Base-by-base conservation (phyloP, 2,797 vertebrate species). In the Thaleichthys pacificus region DNA sequence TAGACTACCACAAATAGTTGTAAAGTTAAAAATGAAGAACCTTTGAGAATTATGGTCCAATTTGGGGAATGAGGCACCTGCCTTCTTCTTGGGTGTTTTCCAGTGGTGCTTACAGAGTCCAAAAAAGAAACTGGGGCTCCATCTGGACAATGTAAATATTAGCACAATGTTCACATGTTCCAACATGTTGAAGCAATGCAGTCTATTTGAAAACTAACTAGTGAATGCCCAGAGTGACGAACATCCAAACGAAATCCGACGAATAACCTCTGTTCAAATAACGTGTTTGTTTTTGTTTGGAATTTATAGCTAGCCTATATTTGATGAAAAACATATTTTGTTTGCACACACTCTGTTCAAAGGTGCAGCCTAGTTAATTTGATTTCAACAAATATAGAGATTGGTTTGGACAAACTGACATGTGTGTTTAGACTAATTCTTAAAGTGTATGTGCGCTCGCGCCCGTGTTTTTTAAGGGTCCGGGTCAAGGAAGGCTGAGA, bases 71-170 rank as follows among this genome's bases (percentile, higher is more conserved):
- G 3, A 54, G 38, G 57, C 38, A 70, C 69, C 19, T 69, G 22
- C 7, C 70, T 78, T 73, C 19, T 22, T 1, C 19, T 65, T 77
- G 82, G 82, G 73, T 15, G 4, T 12, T 56, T 7, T 75, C 81
- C 83, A 84, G 71, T 19, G 3, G 49, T 4, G 47, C 58, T 4
- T n/a, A 19, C n/a, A 11, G 11, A 0, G 7, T 56, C 51, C 66
- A 58, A 26, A 56, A 68, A 70, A 56, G 74, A 71, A 73, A 54
- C 72, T 9, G 49, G 2, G 38, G 69, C 61, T 74, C 76, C 64
- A 72, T 71, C 30, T 66, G 75, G 77, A 65, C 77, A 32, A 73
- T 78, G 78, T 67, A 83, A 85, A 86, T 81, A 83, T 82, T 77
- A 85, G 71, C 68, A 47, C 61, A 79, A 78, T 73, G 75, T 79